Base-by-base conservation (phyloP, 2,888 invertebrate species). In the Eupithecia abbreviata region DNA sequence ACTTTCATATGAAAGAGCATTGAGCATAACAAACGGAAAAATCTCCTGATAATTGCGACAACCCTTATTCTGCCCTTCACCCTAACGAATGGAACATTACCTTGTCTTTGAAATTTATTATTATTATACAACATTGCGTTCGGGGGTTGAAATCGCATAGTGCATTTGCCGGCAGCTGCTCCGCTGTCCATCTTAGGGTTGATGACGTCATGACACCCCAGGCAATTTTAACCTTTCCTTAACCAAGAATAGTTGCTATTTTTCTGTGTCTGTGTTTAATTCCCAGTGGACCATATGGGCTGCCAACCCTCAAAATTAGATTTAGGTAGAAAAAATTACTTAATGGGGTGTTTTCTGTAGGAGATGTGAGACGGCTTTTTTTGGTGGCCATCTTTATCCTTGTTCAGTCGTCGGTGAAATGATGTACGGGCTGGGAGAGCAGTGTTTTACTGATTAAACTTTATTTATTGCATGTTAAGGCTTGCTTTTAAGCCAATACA, bases 91-190 rank as follows among this genome's bases (percentile, higher is more conserved):
- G 88, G 86, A 86, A 88, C 85, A 89, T 88, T 90, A 90, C 91
- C 91, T 91, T 90, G 92, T 92, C 92, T 93, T 90, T 91, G 88
- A 87, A 91, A 93, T 93, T 92, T 94, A 94, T 92, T 93, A 93
- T 93, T 93, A 93, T 92, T 91, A 91, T 87, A 89, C 89, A 90
- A 92, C 90, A 90, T 91, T 93, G 92, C 92, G 90, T 90, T 90
- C 87, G 85, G 90, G 93, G 91, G 90, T 89, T 87, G 85, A 86
- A 87, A 89, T 90, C 87, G 87, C 88, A 90, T 87, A 89, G 90
- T 90, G 91, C 92, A 90, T 90, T 91, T 86, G 89, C 84, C 86
- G 85, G 90, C 93, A 94, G 94, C 94, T 94, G 93, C 87, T 82
- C 84, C 86, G 84, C 80, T 79, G 84, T 86, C 85, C 87, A 81